A percentile compares a stretch with the other conserved stretches of the same genome.
phyloP scores from a whole-genome alignment of 2,888 invertebrate species.

The Dyspetes luteomarginatus region DNA sequence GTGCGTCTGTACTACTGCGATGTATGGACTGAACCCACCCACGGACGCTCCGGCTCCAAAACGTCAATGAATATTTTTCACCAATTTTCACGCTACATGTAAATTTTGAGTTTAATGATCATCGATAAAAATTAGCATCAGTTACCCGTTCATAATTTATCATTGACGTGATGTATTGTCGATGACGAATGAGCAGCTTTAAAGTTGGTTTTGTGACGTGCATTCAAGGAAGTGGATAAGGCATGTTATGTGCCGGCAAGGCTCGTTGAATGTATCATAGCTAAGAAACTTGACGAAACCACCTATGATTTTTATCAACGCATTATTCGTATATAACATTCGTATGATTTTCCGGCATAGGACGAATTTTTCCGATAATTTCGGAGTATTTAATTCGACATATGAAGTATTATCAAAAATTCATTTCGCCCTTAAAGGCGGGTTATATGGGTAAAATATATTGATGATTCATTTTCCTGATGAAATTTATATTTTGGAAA shows the following conservation, averaged over 20 bases:
- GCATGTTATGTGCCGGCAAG: too few relatives aligned
- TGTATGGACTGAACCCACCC: neutral
- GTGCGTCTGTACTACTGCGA: conserved; percentile 3
- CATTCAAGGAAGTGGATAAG: conserved; percentile 16
- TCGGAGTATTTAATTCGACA: too few relatives aligned
- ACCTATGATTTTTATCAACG: too few relatives aligned
- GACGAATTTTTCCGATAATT: too few relatives aligned
- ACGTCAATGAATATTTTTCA: conserved; percentile 10
- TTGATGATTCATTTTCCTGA: too few relatives aligned
- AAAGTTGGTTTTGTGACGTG: neutral
- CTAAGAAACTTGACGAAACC: too few relatives aligned
- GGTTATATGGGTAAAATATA: too few relatives aligned
- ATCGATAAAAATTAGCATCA: neutral
- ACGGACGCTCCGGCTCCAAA: neutral
- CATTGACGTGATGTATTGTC: neutral
- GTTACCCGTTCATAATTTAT: neutral
- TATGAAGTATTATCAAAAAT: too few relatives aligned
- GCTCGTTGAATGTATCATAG: too few relatives aligned
- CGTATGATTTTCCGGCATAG: too few relatives aligned
- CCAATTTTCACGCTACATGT: neutral
- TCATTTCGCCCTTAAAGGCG: too few relatives aligned
- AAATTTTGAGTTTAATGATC: neutral
- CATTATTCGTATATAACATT: too few relatives aligned
- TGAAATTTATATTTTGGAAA: neutral
- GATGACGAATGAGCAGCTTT: conserved; percentile 3